Conservation (phyloP, 1,140 invertebrate species). For the Thrips palmi region DNA sequence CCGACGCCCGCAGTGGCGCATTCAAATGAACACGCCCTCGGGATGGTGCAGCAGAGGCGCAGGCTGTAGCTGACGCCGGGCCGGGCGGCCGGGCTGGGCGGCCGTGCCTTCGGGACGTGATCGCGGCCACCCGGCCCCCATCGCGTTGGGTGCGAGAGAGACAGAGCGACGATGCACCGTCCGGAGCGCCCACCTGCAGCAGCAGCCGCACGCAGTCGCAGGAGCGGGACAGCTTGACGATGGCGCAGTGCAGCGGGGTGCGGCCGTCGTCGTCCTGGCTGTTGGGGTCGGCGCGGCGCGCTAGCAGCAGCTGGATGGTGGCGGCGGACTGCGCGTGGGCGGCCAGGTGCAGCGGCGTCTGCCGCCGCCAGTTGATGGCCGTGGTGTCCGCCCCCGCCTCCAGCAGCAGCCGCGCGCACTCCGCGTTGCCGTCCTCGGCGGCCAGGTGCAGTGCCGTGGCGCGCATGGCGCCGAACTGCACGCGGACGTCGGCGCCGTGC, state of each 20-base stretch:
- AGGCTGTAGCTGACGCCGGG: too few species aligned
- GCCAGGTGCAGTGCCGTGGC: slow-evolving; percentile 61
- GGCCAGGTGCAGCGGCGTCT: slow-evolving; percentile 59
- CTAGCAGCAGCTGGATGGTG: slow-evolving; percentile 53
- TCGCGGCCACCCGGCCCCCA: too few species aligned
- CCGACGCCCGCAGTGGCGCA: too few species aligned
- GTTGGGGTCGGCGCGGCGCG: slow-evolving; percentile 51
- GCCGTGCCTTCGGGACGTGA: too few species aligned
- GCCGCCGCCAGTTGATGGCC: slow-evolving; percentile 49
- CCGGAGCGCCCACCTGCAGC: slow-evolving; percentile 54
- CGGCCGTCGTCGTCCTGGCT: slow-evolving; percentile 55
- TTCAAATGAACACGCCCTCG: too few species aligned
- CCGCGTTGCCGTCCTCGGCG: slow-evolving; percentile 46
- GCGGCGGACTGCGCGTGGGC: slow-evolving; percentile 55
- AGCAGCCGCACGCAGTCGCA: slow-evolving; percentile 54
- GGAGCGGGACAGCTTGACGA: slow-evolving; percentile 52
- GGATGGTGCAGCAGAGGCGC: too few species aligned
- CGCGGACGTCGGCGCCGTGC: too few species aligned
- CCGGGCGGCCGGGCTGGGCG: too few species aligned
- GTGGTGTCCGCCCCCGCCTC: slow-evolving; percentile 49
- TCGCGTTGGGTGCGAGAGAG: too few species aligned
- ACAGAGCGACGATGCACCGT: too few species aligned
- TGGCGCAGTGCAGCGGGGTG: slow-evolving; percentile 55
- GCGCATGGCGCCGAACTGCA: slow-evolving; percentile 13
- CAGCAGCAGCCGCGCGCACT: slow-evolving; percentile 45